Evolutionary conservation across 2,888 invertebrate species (phyloP), one percentile per base, ranked within the genome.

Genomic region (Acleris sparsana): DNA sequence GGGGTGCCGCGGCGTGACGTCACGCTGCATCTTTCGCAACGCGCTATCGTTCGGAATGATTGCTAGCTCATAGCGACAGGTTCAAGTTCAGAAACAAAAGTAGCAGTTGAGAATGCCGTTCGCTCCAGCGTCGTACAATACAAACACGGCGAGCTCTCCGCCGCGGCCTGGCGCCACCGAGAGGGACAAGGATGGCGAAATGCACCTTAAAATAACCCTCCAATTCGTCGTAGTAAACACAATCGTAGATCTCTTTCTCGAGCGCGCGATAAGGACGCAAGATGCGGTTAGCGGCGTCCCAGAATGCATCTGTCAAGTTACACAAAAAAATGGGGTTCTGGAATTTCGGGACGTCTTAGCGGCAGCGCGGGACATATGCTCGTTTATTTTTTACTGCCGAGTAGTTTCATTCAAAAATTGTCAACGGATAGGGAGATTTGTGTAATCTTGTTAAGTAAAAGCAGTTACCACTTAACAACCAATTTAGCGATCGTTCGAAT

Each of bases 231-330:
- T 85, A 85, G 82, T 85, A 85, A 80, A 83, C 80, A 83, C 84
- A 81, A 78, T 78, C 86, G 79, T 85, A 83, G 85, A 86, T 86
- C 83, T 82, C 81, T 84, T 87, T 86, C 86, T 83, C 79, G 80
- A 85, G 79, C 72, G 88, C 75, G 80, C 73, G 89, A 92, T 86
- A 90, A 86, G 89, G 92, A 92, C 72, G 88, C 86, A 90, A 90
- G 90, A 90, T 89, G 88, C 86, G 88, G 89, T 89, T 89, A 86
- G 88, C 79, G 86, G 87, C 89, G 85, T 87, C 85, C 86, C 89
- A 88, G 86, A 91, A 87, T 89, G 92, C 91, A 92, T 92, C 92
- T 90, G 91, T 91, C 89, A 89, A 88, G 86, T 82, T 78, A 84
- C 76, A 88, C 84, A 89, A 89, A 88, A 25, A 92, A 92, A 89